Base-by-base conservation (phyloP, 2,888 invertebrate genomes). In the Agriopis leucophaearia region DNA sequence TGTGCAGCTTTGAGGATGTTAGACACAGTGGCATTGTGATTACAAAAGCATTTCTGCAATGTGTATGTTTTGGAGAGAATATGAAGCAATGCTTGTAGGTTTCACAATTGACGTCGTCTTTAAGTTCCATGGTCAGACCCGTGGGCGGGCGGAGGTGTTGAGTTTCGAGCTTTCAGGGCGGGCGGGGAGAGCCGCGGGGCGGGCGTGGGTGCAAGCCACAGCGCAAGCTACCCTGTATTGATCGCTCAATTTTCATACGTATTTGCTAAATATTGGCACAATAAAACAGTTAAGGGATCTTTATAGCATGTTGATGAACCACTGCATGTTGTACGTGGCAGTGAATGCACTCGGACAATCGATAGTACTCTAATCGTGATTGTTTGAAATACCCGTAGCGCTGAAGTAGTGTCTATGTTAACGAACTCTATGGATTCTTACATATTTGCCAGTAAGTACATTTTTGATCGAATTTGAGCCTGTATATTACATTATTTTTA, bases 141-240 rank as follows among this genome's bases (percentile, higher is more conserved):
- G 90, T 89, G 85, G 91, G 91, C 81, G 88, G 87, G 70, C 77
- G 82, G 74, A 81, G 83, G 84, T 87, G 84, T 86, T 81, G 81
- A 81, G 80, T 88, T 88, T 86, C 84, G 81, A 81, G 80, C 76
- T 78, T 72, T 72, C 71, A 69, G 84, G 80, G 78, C 71, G 79
- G 70, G 74, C 78, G 69, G 73, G 79, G 80, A 82, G 81, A 83
- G 81, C 85, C 82, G 83, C 86, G 88, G 85, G 86, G 86, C 84
- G 84, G 81, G 70, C 69, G 73, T 66, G 71, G 71, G 71, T 73
- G 75, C 72, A 72, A 78, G 74, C 66, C 82, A 72, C 80, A 87
- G 90, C 91, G 90, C 91, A 90, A 76, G 78, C 80, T 81, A 74
- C 82, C 81, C 82, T 75, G 84, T 94, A 94, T 94, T 92, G 93